phyloP scores from a whole-genome alignment of 1,140 invertebrate genomes.

The Akabosia matsudoensis region DNA sequence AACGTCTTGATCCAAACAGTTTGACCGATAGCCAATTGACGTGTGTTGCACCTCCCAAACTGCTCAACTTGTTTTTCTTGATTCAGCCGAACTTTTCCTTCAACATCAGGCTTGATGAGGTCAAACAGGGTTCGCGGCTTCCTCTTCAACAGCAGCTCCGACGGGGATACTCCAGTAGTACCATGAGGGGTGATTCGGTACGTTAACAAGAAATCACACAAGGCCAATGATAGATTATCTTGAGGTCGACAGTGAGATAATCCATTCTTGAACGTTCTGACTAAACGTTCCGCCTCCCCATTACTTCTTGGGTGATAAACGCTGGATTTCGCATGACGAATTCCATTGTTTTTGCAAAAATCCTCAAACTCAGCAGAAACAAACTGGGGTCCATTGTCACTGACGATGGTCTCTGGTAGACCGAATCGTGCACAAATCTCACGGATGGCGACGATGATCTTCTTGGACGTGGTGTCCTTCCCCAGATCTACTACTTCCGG shows the following conservation, averaged over 20 bases:
- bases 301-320: constrained; percentile 53
- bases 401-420: constrained; percentile 51
- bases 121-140: background rate
- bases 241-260: constrained; percentile 45
- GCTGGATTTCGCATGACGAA: constrained; percentile 50
- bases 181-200: constrained; percentile 47
- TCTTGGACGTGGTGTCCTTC: constrained; percentile 24
- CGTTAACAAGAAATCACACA: constrained; percentile 48
- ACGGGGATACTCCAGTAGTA: constrained; percentile 45
- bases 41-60: background rate
- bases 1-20: constrained; percentile 1
- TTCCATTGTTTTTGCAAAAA: constrained; percentile 52
- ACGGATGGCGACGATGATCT: constrained; percentile 40
- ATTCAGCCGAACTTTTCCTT: background rate
- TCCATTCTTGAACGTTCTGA: constrained; percentile 44
- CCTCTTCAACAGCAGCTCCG: constrained; percentile 29
- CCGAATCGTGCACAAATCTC: constrained; percentile 52
- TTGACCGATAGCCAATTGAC: background rate
- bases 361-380: constrained; percentile 50
- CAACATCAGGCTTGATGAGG: background rate
- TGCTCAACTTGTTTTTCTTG: constrained; percentile 16
- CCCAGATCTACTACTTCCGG: constrained; percentile 48
- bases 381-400: constrained; percentile 54
- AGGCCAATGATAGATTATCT: background rate
- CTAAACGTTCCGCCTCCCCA: constrained; percentile 51